A percentile compares a stretch with the other conserved stretches of the same genome.
Conservation (phyloP, 2,888 invertebrate species). For the Lymantria monacha region DNA sequence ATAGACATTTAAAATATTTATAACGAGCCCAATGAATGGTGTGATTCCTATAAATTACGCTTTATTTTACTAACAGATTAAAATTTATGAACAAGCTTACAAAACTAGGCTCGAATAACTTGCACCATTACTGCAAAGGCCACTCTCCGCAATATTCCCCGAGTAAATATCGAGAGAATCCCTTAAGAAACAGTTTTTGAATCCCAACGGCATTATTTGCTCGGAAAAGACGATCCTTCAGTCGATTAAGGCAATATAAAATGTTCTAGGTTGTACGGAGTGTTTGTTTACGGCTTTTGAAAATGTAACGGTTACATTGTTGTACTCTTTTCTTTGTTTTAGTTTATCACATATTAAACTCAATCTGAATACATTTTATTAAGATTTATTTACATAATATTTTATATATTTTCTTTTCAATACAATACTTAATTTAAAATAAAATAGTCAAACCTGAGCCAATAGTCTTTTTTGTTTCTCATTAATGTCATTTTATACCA, state of each 20-base stretch:
- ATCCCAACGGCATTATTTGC: constrained; percentile 54
- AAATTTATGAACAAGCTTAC: constrained; percentile 33
- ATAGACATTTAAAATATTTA: no score
- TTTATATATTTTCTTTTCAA: background rate
- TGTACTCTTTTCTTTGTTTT: constrained; percentile 37
- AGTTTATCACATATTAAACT: background rate
- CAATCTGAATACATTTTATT: background rate
- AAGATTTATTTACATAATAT: no score
- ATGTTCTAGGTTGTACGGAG: constrained; percentile 40
- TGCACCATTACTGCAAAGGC: constrained; percentile 47
- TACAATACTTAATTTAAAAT: no score
- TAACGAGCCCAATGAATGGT: no score
- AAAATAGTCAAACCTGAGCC: no score
- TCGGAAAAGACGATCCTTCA: constrained; percentile 45
- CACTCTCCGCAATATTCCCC: constrained; percentile 55
- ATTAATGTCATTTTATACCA: no score
- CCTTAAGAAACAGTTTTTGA: constrained; percentile 59
- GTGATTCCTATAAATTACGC: background rate
- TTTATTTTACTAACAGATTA: constrained; percentile 29
- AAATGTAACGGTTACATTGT: background rate
- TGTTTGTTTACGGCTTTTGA: constrained; percentile 16
- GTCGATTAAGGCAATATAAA: constrained; percentile 53
- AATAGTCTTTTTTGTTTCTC: no score
- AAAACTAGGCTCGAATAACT: constrained; percentile 39
- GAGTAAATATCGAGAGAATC: constrained; percentile 56